phyloP scores from a whole-genome alignment of 2,113 vertebrate species.

The Rhadina sibilatrix region DNA sequence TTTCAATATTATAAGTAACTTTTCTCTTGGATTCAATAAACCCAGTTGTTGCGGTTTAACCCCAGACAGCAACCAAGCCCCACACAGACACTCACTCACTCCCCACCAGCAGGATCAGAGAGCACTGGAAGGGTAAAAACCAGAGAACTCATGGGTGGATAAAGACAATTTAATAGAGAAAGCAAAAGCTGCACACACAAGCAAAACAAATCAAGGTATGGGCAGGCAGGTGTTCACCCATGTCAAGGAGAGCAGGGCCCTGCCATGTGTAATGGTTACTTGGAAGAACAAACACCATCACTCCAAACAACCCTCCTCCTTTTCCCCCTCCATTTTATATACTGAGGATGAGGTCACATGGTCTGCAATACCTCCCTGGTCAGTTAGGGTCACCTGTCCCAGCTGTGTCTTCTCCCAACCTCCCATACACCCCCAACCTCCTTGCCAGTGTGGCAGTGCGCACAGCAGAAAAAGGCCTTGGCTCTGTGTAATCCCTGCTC shows the following conservation, averaged over 20 bases:
- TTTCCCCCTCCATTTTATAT: too few relatives aligned
- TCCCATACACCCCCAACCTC: background rate
- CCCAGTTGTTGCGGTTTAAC: background rate
- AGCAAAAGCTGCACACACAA: background rate
- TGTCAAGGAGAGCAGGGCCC: background rate
- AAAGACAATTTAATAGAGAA: background rate
- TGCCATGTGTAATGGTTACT: too few relatives aligned
- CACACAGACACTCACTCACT: background rate
- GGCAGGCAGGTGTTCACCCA: background rate
- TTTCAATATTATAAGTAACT: background rate
- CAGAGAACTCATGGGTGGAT: background rate
- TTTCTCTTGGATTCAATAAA: background rate
- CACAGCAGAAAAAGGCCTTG: background rate
- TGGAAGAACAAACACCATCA: accelerated
- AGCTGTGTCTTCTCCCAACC: background rate
- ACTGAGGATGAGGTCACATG: background rate
- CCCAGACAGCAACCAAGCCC: background rate
- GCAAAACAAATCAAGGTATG: background rate
- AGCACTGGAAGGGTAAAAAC: background rate
- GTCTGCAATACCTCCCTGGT: background rate
- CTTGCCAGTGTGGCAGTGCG: background rate
- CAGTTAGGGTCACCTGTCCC: background rate
- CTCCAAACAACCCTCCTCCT: accelerated
- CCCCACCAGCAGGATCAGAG: background rate
- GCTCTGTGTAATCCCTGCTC: background rate